A percentile compares a stretch with the other conserved stretches of the same genome.
phyloP scores from a whole-genome alignment of 2,113 vertebrate genomes.

The Xyrauchen texanus region DNA sequence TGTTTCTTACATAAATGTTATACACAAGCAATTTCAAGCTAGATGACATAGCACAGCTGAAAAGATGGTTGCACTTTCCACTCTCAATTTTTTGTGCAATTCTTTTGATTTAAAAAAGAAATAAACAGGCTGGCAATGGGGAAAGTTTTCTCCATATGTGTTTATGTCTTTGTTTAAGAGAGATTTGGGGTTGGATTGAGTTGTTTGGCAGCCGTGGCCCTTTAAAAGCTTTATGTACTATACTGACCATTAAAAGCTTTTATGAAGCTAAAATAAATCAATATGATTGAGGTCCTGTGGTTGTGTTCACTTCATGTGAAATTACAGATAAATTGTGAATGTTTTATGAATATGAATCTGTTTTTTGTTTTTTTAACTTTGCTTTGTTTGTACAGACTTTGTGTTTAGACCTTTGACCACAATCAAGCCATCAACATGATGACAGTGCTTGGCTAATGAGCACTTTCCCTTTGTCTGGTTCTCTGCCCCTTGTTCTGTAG shows the following conservation, averaged over 20 bases:
- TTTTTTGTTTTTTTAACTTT: constrained; percentile 17
- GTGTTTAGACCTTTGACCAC: constrained; percentile 29
- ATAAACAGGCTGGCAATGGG: constrained; percentile 26
- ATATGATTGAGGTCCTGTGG: constrained; percentile 9
- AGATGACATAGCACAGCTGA: constrained; percentile 11
- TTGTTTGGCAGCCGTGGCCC: constrained; percentile 36
- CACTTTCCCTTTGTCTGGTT: constrained; percentile 13
- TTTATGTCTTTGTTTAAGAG: constrained; percentile 46
- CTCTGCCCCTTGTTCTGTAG: constrained; percentile 8
- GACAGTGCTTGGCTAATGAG: constrained; percentile 4
- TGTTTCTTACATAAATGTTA: neutral
- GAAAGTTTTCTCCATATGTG: constrained; percentile 38
- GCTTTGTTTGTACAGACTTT: constrained; percentile 43
- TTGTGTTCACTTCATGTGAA: constrained; percentile 22
- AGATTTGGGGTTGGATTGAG: constrained; percentile 22
- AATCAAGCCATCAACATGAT: constrained; percentile 26
- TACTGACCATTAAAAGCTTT: constrained; percentile 8
- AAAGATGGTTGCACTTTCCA: constrained; percentile 13
- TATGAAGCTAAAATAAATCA: constrained; percentile 39
- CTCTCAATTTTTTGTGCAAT: constrained; percentile 19
- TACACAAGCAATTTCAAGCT: neutral
- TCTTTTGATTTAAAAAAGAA: constrained; percentile 30
- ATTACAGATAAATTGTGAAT: constrained; percentile 9
- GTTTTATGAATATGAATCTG: constrained; percentile 22
- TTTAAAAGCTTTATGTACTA: neutral